These are phyloP conservation scores for Drosophila jambulina DNA, from an alignment of 1,140 invertebrate species.

Conservation along the genomic window DNA sequence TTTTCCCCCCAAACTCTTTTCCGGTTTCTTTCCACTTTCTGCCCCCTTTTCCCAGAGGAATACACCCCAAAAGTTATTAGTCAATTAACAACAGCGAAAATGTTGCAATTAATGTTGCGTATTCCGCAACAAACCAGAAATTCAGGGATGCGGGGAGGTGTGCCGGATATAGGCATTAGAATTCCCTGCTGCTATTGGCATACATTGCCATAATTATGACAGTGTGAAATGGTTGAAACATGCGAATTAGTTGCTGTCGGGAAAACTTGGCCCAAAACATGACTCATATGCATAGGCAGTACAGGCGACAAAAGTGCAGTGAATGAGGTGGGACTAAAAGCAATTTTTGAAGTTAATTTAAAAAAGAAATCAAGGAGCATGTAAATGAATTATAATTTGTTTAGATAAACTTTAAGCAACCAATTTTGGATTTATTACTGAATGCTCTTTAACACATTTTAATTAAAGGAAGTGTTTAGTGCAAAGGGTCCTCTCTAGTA, in stretches of 20 bases:
- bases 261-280: slow-evolving; percentile 30
- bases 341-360: background rate
- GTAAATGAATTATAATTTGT: no score
- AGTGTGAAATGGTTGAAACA: slow-evolving; percentile 66
- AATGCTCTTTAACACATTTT: no score
- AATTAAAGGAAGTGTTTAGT: no score
- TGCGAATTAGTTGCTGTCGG: slow-evolving; percentile 64
- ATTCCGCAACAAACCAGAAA: slow-evolving; percentile 31
- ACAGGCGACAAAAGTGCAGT: slow-evolving; percentile 44
- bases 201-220: slow-evolving; percentile 71
- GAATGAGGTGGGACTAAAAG: no score
- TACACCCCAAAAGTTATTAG: slow-evolving; percentile 60
- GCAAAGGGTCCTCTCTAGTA: no score
- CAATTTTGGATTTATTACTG: background rate
- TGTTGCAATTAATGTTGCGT: slow-evolving; percentile 74
- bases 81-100: slow-evolving; percentile 74
- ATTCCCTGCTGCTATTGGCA: slow-evolving; percentile 49
- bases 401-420: background rate
- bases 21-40: background rate
- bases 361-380: background rate
- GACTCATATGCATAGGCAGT: slow-evolving; percentile 11
- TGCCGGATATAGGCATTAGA: slow-evolving; percentile 7
- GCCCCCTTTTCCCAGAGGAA: background rate
- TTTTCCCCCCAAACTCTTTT: slow-evolving; percentile 1
- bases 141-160: slow-evolving; percentile 1